Evolutionary conservation across 2,797 vertebrate genomes (phyloP).

Genomic region (Knipowitschia caucasica): DNA sequence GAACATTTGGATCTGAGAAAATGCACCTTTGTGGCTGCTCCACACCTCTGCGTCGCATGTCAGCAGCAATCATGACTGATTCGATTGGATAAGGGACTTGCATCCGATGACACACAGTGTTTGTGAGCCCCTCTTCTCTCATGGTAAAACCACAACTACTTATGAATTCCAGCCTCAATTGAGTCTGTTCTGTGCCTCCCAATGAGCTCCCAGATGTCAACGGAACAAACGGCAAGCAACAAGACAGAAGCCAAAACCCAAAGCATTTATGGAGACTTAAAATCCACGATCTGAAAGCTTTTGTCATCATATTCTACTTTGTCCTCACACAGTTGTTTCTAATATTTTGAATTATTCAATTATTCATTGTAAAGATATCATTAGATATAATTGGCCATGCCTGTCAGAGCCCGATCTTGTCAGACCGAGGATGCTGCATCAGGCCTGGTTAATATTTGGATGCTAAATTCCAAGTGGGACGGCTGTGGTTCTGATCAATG

Average conservation of each 20-base stretch:
- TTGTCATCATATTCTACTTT: slow-evolving; percentile 32
- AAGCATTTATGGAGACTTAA: slow-evolving; percentile 27
- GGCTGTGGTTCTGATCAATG: too few species aligned
- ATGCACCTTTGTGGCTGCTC: slow-evolving; percentile 21
- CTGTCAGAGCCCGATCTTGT: too few species aligned
- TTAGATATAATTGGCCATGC: too few species aligned
- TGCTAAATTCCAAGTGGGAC: too few species aligned
- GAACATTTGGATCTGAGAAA: slow-evolving; percentile 29
- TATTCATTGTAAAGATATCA: neutral
- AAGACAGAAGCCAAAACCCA: slow-evolving; percentile 12
- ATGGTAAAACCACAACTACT: slow-evolving; percentile 33
- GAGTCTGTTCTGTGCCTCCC: slow-evolving; percentile 27
- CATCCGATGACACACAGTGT: neutral
- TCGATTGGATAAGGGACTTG: neutral
- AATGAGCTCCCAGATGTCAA: slow-evolving; percentile 42
- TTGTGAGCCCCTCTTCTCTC: neutral
- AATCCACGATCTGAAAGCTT: slow-evolving; percentile 24
- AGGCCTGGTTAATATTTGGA: too few species aligned
- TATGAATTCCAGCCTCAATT: slow-evolving; percentile 14
- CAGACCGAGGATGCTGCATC: too few species aligned
- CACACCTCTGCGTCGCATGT: slow-evolving; percentile 28
- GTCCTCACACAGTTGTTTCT: neutral
- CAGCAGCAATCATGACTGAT: neutral
- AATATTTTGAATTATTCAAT: neutral
- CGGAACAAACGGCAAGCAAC: neutral